phyloP scores from a whole-genome alignment of 2,113 vertebrate species.

The Chascanopsetta lugubris region DNA sequence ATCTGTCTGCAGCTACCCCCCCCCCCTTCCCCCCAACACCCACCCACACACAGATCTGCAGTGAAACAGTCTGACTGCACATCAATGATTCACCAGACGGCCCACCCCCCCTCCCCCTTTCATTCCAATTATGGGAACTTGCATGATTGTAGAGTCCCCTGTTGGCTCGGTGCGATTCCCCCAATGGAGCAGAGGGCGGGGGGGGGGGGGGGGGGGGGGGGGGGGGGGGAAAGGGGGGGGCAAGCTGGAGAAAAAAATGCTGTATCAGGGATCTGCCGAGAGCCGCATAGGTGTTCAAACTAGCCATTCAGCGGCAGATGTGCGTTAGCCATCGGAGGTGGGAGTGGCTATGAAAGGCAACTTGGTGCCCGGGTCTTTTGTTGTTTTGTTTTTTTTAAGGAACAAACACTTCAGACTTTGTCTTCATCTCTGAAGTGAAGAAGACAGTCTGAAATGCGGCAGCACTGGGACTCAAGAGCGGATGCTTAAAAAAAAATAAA shows the following conservation, averaged over 20 bases:
- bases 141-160: too few species aligned
- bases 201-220: not conserved
- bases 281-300: slow-evolving; percentile 62
- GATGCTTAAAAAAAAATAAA: slow-evolving; percentile 10
- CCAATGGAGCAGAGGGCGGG: slow-evolving; percentile 48
- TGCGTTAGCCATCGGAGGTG: slow-evolving; percentile 51
- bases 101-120: not conserved
- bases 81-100: slow-evolving; percentile 76
- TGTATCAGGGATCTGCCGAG: slow-evolving; percentile 71
- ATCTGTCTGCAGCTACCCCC: slow-evolving; percentile 59
- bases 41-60: slow-evolving; percentile 56
- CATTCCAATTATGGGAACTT: slow-evolving; percentile 57
- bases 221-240: slow-evolving; percentile 6
- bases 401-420: slow-evolving; percentile 50
- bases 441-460: slow-evolving; percentile 28
- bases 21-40: slow-evolving; percentile 2
- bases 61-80: slow-evolving; percentile 73
- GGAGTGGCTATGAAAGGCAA: slow-evolving; percentile 2
- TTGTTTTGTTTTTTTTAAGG: slow-evolving; percentile 15
- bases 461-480: slow-evolving; percentile 31
- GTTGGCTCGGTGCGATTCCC: too few species aligned
- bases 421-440: slow-evolving; percentile 41
- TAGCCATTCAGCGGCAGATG: slow-evolving; percentile 63
- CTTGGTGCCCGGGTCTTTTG: not conserved
- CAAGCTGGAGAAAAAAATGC: too few species aligned